Conservation (phyloP, 2,888 invertebrate species). For the Amphiduros pacificus region DNA sequence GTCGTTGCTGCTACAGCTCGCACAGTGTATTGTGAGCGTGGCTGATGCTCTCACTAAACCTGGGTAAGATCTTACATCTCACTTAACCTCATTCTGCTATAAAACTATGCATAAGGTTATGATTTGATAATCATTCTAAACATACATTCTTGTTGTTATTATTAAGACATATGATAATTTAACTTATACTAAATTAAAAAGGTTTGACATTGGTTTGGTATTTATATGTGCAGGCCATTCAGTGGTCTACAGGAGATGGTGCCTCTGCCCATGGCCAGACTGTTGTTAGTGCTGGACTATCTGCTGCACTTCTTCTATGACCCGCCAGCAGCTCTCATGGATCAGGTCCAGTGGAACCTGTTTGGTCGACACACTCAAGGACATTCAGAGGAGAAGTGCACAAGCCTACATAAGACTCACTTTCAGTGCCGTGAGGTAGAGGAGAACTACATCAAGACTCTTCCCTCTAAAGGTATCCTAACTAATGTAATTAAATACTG, state of each 20-base stretch:
- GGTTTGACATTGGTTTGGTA: background rate
- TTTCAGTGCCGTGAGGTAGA: slow-evolving; percentile 77
- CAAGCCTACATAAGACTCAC: slow-evolving; percentile 66
- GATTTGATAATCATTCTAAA: too few relatives aligned
- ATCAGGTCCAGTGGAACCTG: slow-evolving; percentile 72
- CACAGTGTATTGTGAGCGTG: slow-evolving; percentile 48
- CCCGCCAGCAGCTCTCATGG: slow-evolving; percentile 66
- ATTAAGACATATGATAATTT: background rate
- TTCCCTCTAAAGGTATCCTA: too few relatives aligned
- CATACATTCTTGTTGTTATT: too few relatives aligned
- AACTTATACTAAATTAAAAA: background rate
- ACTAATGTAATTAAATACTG: too few relatives aligned
- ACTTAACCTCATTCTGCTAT: too few relatives aligned
- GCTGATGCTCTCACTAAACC: too few relatives aligned
- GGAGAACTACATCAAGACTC: slow-evolving; percentile 65
- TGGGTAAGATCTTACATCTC: too few relatives aligned
- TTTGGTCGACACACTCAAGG: slow-evolving; percentile 59
- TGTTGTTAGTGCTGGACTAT: slow-evolving; percentile 87
- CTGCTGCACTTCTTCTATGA: slow-evolving; percentile 94
- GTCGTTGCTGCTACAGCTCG: slow-evolving; percentile 74
- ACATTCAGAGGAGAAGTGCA: slow-evolving; percentile 23
- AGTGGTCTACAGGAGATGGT: slow-evolving; percentile 13
- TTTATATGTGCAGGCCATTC: slow-evolving; percentile 5
- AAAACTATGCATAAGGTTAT: too few relatives aligned
- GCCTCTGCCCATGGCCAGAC: slow-evolving; percentile 64